Evolutionary conservation across 2,888 invertebrate species (phyloP), one percentile per base, ranked within the genome.

Genomic region (Galerucella nymphaeae): DNA sequence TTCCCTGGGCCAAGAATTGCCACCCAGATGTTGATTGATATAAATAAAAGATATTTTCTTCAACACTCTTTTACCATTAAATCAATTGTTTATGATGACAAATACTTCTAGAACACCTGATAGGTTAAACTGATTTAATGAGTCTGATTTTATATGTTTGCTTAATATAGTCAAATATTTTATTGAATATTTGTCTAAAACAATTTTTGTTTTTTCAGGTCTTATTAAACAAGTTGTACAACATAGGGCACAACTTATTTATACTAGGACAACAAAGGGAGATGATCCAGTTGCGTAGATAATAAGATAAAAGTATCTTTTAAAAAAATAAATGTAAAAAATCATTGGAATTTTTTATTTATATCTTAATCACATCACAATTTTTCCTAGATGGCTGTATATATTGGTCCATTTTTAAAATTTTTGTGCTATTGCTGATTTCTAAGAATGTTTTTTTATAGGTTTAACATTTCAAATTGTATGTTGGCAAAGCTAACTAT

Each of bases 201-300:
- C 59, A 61, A 48, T 55, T 64, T 58, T 53, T 65, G 30, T 76
- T 78, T 75, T 87, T 87, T 20, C 88, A 96, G 95, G 97, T 85
- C 88, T 97, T 83, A 98, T 99, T 86, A 96, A 94, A 86, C 96
- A 96, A 88, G 97, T 99, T 78, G 95, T 97, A 74, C 96, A 97
- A 87, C 98, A 99, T 88, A 95, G 96, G 87, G 95, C 97, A 67
- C 99, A 99, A 88, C 91, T 97, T 78, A 98, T 99, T 87, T 99
- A 98, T 90, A 99, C 98, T 45, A 91, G 98, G 86, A 94, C 96
- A 72, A 98, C 97, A 59, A 98, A 98, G 90, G 96, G 94, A 82
- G 97, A 97, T 85, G 97, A 96, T 85, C 92, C 92, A 75, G 91
- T 90, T 84, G 92, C 93, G 82, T 94, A 93, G 90, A 76, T 80